Base-by-base conservation (phyloP, 2,888 invertebrate species). In the Macrophya alboannulata region DNA sequence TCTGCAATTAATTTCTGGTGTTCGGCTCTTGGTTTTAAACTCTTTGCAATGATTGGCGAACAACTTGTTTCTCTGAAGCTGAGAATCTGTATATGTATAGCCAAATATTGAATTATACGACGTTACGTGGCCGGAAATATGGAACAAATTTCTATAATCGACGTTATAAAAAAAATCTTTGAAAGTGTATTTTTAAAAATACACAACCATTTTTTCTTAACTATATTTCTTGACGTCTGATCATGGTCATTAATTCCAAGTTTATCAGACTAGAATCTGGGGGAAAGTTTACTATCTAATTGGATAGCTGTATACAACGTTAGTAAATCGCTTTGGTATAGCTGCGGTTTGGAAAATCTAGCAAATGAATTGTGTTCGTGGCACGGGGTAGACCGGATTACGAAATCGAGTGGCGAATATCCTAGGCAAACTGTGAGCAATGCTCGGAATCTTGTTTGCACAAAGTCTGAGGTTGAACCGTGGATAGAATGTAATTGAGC, bases 401-500 rank as follows among this genome's bases (percentile, higher is more conserved):
- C 21, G 81, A 81, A 81, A 81, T 59, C 51, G 81, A 81, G 81
- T 40, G 62, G 37, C 25, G 59, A 81, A 62, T 43, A 81, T 81
- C 81, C 21, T n/a, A n/a, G n/a, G 62, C 43, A 43, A 81, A 62
- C 43, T 25, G 21, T 25, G 21, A 59, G 43, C 62, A 62, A 37
- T 25, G 81, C 62, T 43, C 15, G 59, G 81, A 81, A 81, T 81
- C 81, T 81, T 81, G 81, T 81, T 59, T 81, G 62, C 12, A 81
- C 62, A 81, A 81, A 81, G 81, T 62, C 62, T 81, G 81, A 81
- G 59, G 51, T 81, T 59, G 62, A 81, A 43, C n/a, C 59, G n/a
- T 43, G 62, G 59, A 81, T 81, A 62, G 59, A 81, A 81, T 81
- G 62, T 81, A 81, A 51, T 59, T 43, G 62, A 43, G 81, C 43